These are phyloP conservation scores for Alexandromys fortis DNA, from an alignment of 2,113 vertebrate species.

Conservation along the genomic window DNA sequence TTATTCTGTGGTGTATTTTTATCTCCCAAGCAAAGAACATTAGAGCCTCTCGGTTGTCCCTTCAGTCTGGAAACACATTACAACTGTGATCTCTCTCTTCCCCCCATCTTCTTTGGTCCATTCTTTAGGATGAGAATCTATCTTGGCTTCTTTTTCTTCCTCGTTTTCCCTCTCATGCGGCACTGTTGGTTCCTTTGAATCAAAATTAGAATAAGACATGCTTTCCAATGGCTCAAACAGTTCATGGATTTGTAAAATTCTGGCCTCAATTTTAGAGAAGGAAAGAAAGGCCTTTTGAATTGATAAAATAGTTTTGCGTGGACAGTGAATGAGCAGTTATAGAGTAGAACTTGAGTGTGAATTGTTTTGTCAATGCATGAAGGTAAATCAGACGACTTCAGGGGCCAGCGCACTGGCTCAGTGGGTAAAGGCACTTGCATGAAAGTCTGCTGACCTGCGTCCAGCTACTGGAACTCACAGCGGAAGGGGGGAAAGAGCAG, in stretches of 20 bases:
- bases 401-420: not conserved
- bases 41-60: not conserved
- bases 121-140: not conserved
- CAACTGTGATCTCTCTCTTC: not conserved
- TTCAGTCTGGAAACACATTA: not conserved
- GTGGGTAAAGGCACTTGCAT: not conserved
- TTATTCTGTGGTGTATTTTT: not conserved
- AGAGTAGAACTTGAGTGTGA: not conserved
- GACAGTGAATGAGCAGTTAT: not conserved
- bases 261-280: constrained; percentile 4
- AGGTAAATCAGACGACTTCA: not conserved
- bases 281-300: not conserved
- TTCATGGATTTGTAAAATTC: not conserved
- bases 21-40: not conserved
- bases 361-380: not conserved
- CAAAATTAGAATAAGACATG: constrained; percentile 12
- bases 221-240: constrained; percentile 4
- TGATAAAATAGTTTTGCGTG: not conserved
- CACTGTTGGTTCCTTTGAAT: constrained; percentile 3
- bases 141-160: too few relatives aligned
- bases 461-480: not conserved
- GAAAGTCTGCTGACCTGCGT: not conserved
- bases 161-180: not conserved
- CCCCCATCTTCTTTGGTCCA: not conserved
- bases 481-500: not conserved